A percentile compares a stretch with the other conserved stretches of the same genome.
Conservation (phyloP, 1,140 invertebrate genomes). For the Maniola jurtina region DNA sequence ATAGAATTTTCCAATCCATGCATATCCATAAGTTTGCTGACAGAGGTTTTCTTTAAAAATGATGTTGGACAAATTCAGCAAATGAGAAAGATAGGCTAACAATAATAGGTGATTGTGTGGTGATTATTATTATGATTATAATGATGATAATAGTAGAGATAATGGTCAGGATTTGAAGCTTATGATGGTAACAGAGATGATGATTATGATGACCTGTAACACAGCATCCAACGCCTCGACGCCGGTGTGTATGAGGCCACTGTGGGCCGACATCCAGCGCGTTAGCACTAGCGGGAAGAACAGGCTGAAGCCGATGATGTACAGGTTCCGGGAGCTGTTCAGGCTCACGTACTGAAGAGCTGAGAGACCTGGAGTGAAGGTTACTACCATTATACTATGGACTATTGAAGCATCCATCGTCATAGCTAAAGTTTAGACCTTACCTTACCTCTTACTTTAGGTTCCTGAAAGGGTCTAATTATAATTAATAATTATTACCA, state of each 20-base stretch:
- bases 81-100: too few relatives aligned
- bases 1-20: too few relatives aligned
- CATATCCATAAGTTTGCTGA: too few relatives aligned
- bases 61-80: too few relatives aligned
- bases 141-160: too few relatives aligned
- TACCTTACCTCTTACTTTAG: too few relatives aligned
- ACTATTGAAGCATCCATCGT: not conserved
- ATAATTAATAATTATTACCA: too few relatives aligned
- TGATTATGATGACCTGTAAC: constrained; percentile 67
- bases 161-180: not conserved
- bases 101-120: too few relatives aligned
- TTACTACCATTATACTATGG: not conserved
- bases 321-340: constrained; percentile 90
- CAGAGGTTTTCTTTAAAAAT: too few relatives aligned
- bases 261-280: constrained; percentile 86
- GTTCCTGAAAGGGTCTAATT: too few relatives aligned
- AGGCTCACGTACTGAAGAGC: constrained; percentile 90
- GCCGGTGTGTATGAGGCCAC: constrained; percentile 84
- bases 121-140: too few relatives aligned
- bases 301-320: constrained; percentile 92
- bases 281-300: constrained; percentile 91
- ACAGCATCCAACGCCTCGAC: constrained; percentile 85
- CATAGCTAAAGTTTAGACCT: too few relatives aligned
- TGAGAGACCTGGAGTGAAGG: constrained; percentile 81
- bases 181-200: not conserved